These are phyloP conservation scores for Drosophila greeni DNA, from an alignment of 2,888 invertebrate species.

Conservation along the genomic window DNA sequence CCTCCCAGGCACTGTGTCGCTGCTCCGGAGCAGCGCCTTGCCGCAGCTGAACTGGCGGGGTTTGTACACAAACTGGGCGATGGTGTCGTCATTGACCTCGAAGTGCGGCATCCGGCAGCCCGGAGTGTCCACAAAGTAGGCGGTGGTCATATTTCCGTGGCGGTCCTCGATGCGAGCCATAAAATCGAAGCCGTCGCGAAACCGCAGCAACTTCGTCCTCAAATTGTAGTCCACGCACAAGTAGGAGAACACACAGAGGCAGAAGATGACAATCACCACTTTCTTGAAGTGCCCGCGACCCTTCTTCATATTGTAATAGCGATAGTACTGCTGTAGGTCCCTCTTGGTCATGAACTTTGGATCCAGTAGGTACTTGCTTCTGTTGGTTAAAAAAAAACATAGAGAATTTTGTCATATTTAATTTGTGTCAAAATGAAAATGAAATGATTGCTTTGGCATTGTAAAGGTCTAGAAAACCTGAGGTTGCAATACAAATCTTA, in stretches of 20 bases:
- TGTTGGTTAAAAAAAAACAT: slow-evolving; percentile 32
- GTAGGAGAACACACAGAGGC: slow-evolving; percentile 76
- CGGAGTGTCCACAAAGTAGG: slow-evolving; percentile 77
- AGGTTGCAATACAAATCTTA: no score
- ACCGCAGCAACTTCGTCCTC: slow-evolving; percentile 72
- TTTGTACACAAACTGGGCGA: slow-evolving; percentile 74
- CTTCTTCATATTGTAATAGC: slow-evolving; percentile 75
- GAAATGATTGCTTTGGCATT: no score
- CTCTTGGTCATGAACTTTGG: slow-evolving; percentile 77
- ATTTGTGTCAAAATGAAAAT: no score
- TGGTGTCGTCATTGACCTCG: slow-evolving; percentile 73
- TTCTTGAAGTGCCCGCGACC: slow-evolving; percentile 74
- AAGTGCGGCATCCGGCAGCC: slow-evolving; percentile 79
- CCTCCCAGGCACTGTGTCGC: slow-evolving; percentile 55
- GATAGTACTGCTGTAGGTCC: slow-evolving; percentile 75
- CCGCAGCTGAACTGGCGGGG: slow-evolving; percentile 68
- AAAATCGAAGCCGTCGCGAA: slow-evolving; percentile 76
- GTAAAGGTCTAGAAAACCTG: no score
- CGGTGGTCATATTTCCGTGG: slow-evolving; percentile 64
- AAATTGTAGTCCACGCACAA: slow-evolving; percentile 77
- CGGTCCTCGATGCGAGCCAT: slow-evolving; percentile 74
- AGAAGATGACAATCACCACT: slow-evolving; percentile 72
- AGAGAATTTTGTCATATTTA: no score
- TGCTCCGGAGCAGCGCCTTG: slow-evolving; percentile 67
- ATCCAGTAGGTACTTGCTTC: slow-evolving; percentile 75